Evolutionary conservation across 2,113 vertebrate species (phyloP).

Genomic region (Trinectes maculatus): DNA sequence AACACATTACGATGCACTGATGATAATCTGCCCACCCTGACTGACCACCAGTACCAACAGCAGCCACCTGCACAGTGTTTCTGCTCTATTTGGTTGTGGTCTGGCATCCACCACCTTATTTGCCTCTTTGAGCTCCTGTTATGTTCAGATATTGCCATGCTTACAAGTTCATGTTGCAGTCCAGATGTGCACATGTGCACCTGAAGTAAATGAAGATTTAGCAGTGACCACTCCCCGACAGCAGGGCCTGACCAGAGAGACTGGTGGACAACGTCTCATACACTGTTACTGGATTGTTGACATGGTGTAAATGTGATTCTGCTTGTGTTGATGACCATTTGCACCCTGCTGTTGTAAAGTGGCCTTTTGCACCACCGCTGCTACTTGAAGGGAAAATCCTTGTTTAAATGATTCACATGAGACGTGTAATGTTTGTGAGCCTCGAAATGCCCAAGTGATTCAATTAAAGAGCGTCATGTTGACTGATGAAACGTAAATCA

Average conservation of each 20-base stretch:
- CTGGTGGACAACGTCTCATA: no score
- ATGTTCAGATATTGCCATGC: constrained; percentile 27
- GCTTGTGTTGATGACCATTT: no score
- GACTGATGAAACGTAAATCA: no score
- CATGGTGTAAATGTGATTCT: no score
- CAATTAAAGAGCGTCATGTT: no score
- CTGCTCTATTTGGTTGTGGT: constrained; percentile 18
- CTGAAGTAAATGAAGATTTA: constrained; percentile 28
- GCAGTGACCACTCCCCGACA: constrained; percentile 18
- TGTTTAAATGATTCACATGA: no score
- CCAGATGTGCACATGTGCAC: no score
- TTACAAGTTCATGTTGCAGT: no score
- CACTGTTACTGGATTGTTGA: no score
- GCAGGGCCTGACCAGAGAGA: constrained; percentile 8
- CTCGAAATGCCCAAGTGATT: not conserved
- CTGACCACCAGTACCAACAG: not conserved
- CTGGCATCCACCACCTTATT: constrained; percentile 2
- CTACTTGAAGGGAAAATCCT: no score
- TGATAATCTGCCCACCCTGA: constrained; percentile 2
- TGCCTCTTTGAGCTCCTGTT: constrained; percentile 34
- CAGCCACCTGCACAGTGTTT: constrained; percentile 15
- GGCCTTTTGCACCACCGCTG: no score
- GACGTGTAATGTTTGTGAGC: not conserved
- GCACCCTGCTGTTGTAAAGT: no score
- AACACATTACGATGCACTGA: constrained; percentile 25